A percentile compares a stretch with the other conserved stretches of the same genome.
These are phyloP conservation scores for Todiramphus chloris DNA, from an alignment of 2,113 vertebrate species.

Conservation along the genomic window DNA sequence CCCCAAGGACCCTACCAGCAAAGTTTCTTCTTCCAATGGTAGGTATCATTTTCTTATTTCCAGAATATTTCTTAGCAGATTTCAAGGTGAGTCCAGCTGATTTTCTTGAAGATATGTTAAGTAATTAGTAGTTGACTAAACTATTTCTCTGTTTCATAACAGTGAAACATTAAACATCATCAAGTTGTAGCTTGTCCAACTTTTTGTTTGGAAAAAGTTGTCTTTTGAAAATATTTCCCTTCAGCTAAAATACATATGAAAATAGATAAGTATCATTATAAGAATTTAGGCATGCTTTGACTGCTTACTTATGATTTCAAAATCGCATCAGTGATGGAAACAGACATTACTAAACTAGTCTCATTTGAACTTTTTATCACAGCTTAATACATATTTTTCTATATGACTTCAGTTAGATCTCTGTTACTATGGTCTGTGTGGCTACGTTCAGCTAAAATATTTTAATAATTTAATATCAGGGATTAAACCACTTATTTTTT, in stretches of 20 bases:
- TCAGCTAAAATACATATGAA: not conserved
- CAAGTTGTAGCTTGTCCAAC: fast-evolving
- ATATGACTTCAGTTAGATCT: not conserved
- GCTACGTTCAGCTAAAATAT: not conserved
- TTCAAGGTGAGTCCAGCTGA: not conserved
- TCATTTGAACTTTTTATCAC: not conserved
- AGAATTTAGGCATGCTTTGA: not conserved
- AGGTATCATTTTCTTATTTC: not conserved
- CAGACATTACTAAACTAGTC: not conserved
- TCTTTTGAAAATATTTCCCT: not conserved
- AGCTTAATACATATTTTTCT: not conserved
- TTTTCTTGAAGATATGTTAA: not conserved
- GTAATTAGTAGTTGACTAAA: not conserved
- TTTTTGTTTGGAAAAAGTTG: not conserved
- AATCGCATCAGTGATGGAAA: not conserved
- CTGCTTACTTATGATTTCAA: not conserved
- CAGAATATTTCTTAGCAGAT: not conserved
- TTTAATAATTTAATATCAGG: not conserved
- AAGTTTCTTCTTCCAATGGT: not conserved
- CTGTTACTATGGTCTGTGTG: not conserved
- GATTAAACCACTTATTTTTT: not conserved
- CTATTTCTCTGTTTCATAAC: not conserved
- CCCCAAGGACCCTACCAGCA: not conserved
- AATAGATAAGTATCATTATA: not conserved
- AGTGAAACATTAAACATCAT: not conserved